Conservation (phyloP, 2,113 vertebrate species). For the pig (Sus scrofa) region T2T-Sscrofa CM000824.6:41328001-41328500, state of each 20-base stretch:
- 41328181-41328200: background rate
- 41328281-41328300: fast-evolving
- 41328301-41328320: background rate
- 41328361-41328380: background rate
- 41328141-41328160: background rate
- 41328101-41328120: too few species aligned
- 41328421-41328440: background rate
- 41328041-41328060: background rate
- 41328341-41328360: background rate
- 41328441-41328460: background rate
- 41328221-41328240: background rate
- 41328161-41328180: background rate
- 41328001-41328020: background rate
- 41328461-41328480: background rate
- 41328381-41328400: background rate
- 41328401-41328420: fast-evolving
- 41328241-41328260: background rate
- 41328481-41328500: too few species aligned
- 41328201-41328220: background rate
- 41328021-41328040: background rate
- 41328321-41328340: background rate
- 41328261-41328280: fast-evolving
- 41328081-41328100: background rate
- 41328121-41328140: background rate
- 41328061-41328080: background rate